These are phyloP conservation scores for Leptodactylus fallax DNA, from an alignment of 2,797 vertebrate genomes.

Conservation along the genomic window DNA sequence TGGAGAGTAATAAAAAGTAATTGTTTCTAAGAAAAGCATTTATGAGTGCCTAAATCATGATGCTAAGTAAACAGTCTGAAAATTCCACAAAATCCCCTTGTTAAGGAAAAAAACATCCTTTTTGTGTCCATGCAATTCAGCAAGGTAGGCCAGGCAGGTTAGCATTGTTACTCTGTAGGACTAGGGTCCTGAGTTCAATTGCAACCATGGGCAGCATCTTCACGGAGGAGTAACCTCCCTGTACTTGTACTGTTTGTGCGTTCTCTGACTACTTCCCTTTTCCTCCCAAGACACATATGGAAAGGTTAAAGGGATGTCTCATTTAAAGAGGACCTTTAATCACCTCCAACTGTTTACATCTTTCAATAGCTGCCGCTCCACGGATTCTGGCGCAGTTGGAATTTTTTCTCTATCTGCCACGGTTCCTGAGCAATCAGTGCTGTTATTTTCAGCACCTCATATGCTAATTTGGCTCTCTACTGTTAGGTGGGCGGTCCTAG, in stretches of 20 bases:
- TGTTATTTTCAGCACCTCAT: too few relatives aligned
- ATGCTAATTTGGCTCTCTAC: too few relatives aligned
- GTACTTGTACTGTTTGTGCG: too few relatives aligned
- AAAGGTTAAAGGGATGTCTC: not conserved
- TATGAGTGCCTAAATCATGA: constrained; percentile 58
- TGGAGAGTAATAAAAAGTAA: constrained; percentile 60
- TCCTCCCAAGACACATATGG: not conserved
- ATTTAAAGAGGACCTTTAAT: not conserved
- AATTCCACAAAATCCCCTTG: constrained; percentile 9
- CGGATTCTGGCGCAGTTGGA: too few relatives aligned
- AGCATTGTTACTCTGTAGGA: not conserved
- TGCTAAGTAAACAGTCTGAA: constrained; percentile 36
- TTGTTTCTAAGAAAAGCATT: constrained; percentile 62
- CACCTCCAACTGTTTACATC: too few relatives aligned
- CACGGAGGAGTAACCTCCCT: too few relatives aligned
- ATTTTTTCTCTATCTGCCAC: too few relatives aligned
- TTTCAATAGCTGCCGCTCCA: too few relatives aligned
- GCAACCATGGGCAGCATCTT: not conserved
- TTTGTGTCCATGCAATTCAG: not conserved
- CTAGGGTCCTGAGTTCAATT: not conserved
- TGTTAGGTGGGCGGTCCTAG: too few relatives aligned
- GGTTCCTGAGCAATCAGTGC: too few relatives aligned
- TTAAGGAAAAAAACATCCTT: not conserved
- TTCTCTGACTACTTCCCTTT: too few relatives aligned
- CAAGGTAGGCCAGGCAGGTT: not conserved